These are phyloP conservation scores for Mizuhopecten yessoensis DNA, from an alignment of 1,140 invertebrate genomes.

Conservation along the genomic window DNA sequence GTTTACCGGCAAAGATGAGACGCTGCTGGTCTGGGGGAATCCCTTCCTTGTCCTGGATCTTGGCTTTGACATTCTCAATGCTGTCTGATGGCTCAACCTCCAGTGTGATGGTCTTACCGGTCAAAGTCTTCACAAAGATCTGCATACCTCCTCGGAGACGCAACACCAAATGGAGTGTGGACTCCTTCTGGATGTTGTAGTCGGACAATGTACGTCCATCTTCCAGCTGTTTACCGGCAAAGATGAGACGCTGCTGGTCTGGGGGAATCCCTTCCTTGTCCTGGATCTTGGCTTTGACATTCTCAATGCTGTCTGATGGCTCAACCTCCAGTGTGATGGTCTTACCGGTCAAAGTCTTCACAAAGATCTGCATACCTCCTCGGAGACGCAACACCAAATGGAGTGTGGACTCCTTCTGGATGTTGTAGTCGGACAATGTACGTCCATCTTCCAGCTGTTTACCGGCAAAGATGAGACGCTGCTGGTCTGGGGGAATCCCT, in stretches of 20 bases:
- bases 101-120: constrained; percentile 85
- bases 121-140: constrained; percentile 88
- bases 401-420: neutral
- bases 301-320: constrained; percentile 95
- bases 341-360: constrained; percentile 88
- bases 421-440: constrained; percentile 87
- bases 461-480: constrained; percentile 91
- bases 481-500: constrained; percentile 92
- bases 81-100: constrained; percentile 85
- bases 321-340: constrained; percentile 93
- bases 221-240: constrained; percentile 85
- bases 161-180: constrained; percentile 89
- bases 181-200: constrained; percentile 97
- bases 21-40: constrained; percentile 92
- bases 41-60: constrained; percentile 92
- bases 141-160: constrained; percentile 83
- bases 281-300: constrained; percentile 96
- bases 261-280: constrained; percentile 90
- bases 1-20: constrained; percentile 91
- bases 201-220: constrained; percentile 88
- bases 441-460: constrained; percentile 89
- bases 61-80: constrained; percentile 92
- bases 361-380: constrained; percentile 84
- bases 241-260: constrained; percentile 90
- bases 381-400: constrained; percentile 11